Base-by-base conservation (phyloP, 2,113 vertebrate species). In the Pachyramphus minor region DNA sequence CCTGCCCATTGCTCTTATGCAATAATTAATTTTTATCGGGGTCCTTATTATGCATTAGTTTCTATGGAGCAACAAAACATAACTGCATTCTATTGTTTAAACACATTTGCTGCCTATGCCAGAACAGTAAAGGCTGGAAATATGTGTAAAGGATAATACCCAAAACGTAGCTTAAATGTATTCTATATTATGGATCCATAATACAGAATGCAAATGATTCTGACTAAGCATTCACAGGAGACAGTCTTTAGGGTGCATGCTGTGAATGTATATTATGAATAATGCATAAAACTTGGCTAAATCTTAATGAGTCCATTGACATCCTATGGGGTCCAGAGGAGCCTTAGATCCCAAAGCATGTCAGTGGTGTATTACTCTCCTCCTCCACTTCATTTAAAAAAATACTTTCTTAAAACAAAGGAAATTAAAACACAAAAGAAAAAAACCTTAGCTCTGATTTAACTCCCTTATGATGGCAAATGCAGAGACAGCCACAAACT, bases 261-360 rank as follows among this genome's bases (percentile, higher is more conserved):
- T 98, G 98, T 97, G 98, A 98, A 97, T 97, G 96, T 97, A 96
- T 97, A 97, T 98, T 97, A 98, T 98, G 98, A 98, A 98, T 98
- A 98, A 98, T 98, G 97, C 97, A 98, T 98, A 97, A 97, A 97
- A 98, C 97, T 97, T 97, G 97, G 97, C 97, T 97, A 98, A 98
- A 98, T 93, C 96, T 96, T 98, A 98, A 98, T 97, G 98, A 98
- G 97, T 96, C 97, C 96, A 98, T 97, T 97, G 98, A 97, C 96
- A 97, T 97, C 98, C 96, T 97, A 96, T 96, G 97, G 97, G 97
- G 97, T 98, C 98, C 97, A 97, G 84, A 94, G 94, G 89, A 98
- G 92, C 59, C 94, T 97, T 73, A 89, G 92, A 98, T 98, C 96
- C 97, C 97, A 97, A 96, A 96, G 96, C 97, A 92, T 87, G 90